Evolutionary conservation across 1,140 invertebrate genomes (phyloP), one percentile per base, ranked within the genome.

Genomic region (Drosophila malerkotliana): DNA sequence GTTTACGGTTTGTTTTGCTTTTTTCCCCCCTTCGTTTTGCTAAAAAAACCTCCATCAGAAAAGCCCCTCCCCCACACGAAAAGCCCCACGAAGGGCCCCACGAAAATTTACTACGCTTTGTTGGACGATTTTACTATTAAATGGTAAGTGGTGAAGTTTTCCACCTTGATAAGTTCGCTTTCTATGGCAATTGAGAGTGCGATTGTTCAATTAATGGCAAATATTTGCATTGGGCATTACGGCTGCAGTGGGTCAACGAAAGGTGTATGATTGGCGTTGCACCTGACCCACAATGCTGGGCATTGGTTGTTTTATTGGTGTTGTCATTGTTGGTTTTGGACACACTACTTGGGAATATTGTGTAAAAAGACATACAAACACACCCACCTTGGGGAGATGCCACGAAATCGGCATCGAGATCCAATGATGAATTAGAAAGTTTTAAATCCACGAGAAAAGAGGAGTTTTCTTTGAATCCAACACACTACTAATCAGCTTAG

Each of bases 211-310:
- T 81, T 74, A 77, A 78, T 69, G 82, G 12, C 82, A 87, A 87
- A 81, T 87, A 87, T 81, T 76, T 82, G 80, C 79, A 84, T 83
- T 83, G 82, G 62, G 49, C 72, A 83, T 79, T 76, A 78, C 62
- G 57, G 68, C 72, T 72, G 79, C 79, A 59, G 57, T 69, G 73
- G 76, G 67, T 59, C 59, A 47, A 18, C 12, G 39, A 44, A 44
- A 44, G 21, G 4, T 21, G 44, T 30, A 48, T n/a, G 34, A 34
- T 21, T 48, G 18, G 5, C 12, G 56, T 57, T 81, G 69, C 83
- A 87, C 82, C 82, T 87, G 83, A 87, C 83, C 79, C 78, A 87
- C 67, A 83, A 82, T 67, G 54, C 47, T 60, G 39, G 61, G 32
- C 26, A 28, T 5, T 28, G 26, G 26, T 28, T 28, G 26, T 28